phyloP scores from a whole-genome alignment of 2,888 invertebrate species.

The Synanthedon andrenaeformis region DNA sequence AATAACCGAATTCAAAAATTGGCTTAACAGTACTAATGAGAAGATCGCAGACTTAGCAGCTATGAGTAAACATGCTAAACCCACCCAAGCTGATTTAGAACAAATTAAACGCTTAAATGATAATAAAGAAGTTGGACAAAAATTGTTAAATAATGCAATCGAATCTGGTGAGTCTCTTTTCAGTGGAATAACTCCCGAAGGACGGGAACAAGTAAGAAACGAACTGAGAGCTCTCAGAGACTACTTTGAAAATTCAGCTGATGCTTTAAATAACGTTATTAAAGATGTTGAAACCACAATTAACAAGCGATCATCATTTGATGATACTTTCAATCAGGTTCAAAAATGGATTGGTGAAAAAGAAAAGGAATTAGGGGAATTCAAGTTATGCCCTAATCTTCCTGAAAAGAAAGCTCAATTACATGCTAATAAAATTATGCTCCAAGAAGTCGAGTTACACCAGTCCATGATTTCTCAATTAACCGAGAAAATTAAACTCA shows the following conservation, averaged over 20 bases:
- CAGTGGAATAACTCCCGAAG: slow-evolving; percentile 86
- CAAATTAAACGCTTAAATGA: slow-evolving; percentile 80
- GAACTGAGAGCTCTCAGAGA: slow-evolving; percentile 85
- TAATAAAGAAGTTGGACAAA: slow-evolving; percentile 84
- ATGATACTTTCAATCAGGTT: slow-evolving; percentile 90
- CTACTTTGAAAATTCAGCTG: slow-evolving; percentile 85
- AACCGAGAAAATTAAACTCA: slow-evolving; percentile 81
- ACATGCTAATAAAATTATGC: slow-evolving; percentile 81
- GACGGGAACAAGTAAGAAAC: slow-evolving; percentile 85
- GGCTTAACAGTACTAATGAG: slow-evolving; percentile 81
- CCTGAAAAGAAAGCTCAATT: slow-evolving; percentile 90
- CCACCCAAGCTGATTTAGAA: slow-evolving; percentile 80
- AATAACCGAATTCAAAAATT: slow-evolving; percentile 78
- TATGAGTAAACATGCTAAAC: slow-evolving; percentile 81
- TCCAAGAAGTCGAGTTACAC: slow-evolving; percentile 89
- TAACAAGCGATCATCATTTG: slow-evolving; percentile 92
- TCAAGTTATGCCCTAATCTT: slow-evolving; percentile 81
- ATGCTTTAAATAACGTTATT: slow-evolving; percentile 85
- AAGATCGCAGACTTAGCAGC: slow-evolving; percentile 80
- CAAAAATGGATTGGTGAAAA: slow-evolving; percentile 88
- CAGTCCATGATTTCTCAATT: slow-evolving; percentile 86
- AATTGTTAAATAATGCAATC: slow-evolving; percentile 81
- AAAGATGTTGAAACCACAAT: slow-evolving; percentile 90
- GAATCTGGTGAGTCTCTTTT: slow-evolving; percentile 91
- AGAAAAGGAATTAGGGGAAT: slow-evolving; percentile 77